Conservation (phyloP, 2,797 vertebrate genomes). For the Hozukius guyotensis region DNA sequence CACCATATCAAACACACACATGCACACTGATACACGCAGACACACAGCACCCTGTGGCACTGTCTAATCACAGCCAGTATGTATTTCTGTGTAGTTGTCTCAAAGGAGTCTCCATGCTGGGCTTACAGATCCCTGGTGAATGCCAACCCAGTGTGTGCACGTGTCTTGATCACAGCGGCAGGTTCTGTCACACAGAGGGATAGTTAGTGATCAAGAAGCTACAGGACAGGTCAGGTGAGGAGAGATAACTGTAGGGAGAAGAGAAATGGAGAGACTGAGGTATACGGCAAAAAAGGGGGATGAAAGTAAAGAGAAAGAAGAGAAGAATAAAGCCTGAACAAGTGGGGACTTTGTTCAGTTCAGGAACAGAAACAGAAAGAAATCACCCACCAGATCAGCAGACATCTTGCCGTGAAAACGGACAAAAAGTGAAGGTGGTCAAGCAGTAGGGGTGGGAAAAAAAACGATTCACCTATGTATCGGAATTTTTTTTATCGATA, state of each 20-base stretch:
- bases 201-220: conserved; percentile 35
- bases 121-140: conserved; percentile 46
- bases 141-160: conserved; percentile 28
- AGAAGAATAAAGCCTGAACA: background rate
- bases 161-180: conserved; percentile 45
- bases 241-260: conserved; percentile 17
- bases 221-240: conserved; percentile 32
- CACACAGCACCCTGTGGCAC: conserved; percentile 43
- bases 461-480: rapidly evolving
- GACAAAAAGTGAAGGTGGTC: background rate
- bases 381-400: background rate
- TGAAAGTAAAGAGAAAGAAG: background rate
- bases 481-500: no score
- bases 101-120: conserved; percentile 52
- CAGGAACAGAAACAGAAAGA: conserved; percentile 8
- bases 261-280: background rate
- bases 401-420: background rate
- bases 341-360: conserved; percentile 6
- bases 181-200: conserved; percentile 30
- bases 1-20: conserved; percentile 38
- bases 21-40: background rate
- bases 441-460: no score
- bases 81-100: conserved; percentile 57
- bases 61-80: conserved; percentile 57
- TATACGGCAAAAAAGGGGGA: background rate